Conservation (phyloP, 2,113 vertebrate species). For the Zapornia atra region DNA sequence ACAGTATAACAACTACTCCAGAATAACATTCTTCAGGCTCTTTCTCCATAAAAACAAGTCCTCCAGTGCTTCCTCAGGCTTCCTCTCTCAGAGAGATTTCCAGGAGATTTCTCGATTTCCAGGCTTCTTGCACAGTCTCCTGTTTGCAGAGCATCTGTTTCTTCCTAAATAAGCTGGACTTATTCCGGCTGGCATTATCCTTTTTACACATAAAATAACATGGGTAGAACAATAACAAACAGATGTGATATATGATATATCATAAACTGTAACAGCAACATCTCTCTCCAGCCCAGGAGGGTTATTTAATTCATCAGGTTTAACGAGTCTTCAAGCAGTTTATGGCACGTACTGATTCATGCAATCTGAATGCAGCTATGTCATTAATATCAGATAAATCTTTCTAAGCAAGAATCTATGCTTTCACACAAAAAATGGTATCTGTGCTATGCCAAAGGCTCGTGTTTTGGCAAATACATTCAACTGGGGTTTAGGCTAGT, state of each 20-base stretch:
- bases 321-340: slow-evolving; percentile 53
- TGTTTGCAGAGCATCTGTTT: neutral
- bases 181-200: neutral
- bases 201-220: slow-evolving; percentile 9
- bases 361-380: slow-evolving; percentile 42
- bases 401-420: slow-evolving; percentile 4
- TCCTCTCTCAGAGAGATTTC: neutral
- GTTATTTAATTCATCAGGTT: slow-evolving; percentile 64
- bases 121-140: neutral
- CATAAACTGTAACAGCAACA: slow-evolving; percentile 24
- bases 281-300: slow-evolving; percentile 39
- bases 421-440: neutral
- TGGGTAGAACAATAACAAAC: slow-evolving; percentile 24
- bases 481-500: neutral
- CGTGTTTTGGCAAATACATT: neutral
- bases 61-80: neutral
- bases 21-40: neutral
- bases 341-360: slow-evolving; percentile 41
- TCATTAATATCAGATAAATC: slow-evolving; percentile 47
- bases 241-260: slow-evolving; percentile 22
- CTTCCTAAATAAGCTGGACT: slow-evolving; percentile 3
- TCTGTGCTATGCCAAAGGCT: neutral
- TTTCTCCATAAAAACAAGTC: neutral
- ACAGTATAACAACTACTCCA: neutral
- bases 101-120: neutral